Conservation (phyloP, 1,140 invertebrate genomes). For the Aleiodes sp. region DNA sequence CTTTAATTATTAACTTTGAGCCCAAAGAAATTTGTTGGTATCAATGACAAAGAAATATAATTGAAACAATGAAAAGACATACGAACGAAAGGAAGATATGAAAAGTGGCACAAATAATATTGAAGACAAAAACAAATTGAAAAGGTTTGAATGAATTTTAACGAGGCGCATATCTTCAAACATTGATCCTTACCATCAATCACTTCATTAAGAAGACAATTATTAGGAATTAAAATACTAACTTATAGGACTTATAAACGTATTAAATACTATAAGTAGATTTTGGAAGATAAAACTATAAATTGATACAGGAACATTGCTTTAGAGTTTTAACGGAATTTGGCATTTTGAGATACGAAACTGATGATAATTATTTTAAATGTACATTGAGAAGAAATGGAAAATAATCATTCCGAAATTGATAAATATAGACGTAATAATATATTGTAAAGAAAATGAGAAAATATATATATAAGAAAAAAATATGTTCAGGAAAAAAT, state of each 20-base stretch:
- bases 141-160: constrained; percentile 1
- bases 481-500: neutral
- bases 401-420: constrained; percentile 9
- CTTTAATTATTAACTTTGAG: constrained; percentile 27
- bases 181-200: constrained; percentile 39
- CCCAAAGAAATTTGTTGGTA: constrained; percentile 25
- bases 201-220: constrained; percentile 44
- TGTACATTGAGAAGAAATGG: neutral
- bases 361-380: neutral
- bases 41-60: constrained; percentile 9
- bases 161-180: constrained; percentile 48
- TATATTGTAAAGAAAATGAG: constrained; percentile 2
- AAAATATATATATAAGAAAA: neutral
- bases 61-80: too few relatives aligned
- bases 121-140: too few relatives aligned
- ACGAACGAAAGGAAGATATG: too few relatives aligned
- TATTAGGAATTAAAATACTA: constrained; percentile 44
- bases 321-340: constrained; percentile 24
- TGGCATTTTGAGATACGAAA: constrained; percentile 32
- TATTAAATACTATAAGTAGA: constrained; percentile 36
- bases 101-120: too few relatives aligned
- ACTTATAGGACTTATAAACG: constrained; percentile 40
- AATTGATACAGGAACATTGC: neutral
- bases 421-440: neutral
- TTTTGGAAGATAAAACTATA: constrained; percentile 24